Percentiles rank a stretch among this genome's conserved stretches.
Evolutionary conservation across 2,888 invertebrate genomes (phyloP).

Genomic region (Apocheima hispidaria): DNA sequence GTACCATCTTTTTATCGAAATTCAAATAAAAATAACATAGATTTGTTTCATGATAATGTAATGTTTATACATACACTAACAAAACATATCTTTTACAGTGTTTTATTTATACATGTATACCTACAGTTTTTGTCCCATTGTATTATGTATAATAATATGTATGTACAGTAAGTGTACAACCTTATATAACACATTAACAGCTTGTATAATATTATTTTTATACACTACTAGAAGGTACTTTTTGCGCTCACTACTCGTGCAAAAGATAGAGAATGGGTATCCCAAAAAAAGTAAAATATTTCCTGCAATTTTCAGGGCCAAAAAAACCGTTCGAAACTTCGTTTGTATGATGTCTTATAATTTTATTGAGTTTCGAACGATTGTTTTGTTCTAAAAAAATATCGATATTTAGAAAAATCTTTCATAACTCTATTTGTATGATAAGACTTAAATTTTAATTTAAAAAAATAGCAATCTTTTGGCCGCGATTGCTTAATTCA

Average conservation of each 20-base stretch:
- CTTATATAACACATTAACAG: constrained; percentile 50
- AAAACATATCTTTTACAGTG: constrained; percentile 6
- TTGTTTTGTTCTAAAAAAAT: too few species aligned
- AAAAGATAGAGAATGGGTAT: not conserved
- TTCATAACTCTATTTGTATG: too few species aligned
- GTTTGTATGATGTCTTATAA: too few species aligned
- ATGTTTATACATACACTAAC: constrained; percentile 16
- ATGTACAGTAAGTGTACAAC: constrained; percentile 38
- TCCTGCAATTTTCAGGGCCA: not conserved
- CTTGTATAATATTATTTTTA: constrained; percentile 67
- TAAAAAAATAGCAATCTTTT: too few species aligned
- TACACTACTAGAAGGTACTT: constrained; percentile 46
- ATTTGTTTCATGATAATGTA: constrained; percentile 4
- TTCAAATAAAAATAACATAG: not conserved
- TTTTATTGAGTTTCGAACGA: too few species aligned
- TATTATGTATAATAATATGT: constrained; percentile 39
- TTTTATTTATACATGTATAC: constrained; percentile 7
- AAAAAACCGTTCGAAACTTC: too few species aligned
- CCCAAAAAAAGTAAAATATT: constrained; percentile 29
- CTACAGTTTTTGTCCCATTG: constrained; percentile 31
- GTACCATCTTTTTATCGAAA: not conserved
- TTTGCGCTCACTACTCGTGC: not conserved
- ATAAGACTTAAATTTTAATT: too few species aligned
- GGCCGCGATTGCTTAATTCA: too few species aligned
- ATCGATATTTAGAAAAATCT: too few species aligned